phyloP scores from a whole-genome alignment of 2,888 invertebrate species.

The Uropetala carovei region DNA sequence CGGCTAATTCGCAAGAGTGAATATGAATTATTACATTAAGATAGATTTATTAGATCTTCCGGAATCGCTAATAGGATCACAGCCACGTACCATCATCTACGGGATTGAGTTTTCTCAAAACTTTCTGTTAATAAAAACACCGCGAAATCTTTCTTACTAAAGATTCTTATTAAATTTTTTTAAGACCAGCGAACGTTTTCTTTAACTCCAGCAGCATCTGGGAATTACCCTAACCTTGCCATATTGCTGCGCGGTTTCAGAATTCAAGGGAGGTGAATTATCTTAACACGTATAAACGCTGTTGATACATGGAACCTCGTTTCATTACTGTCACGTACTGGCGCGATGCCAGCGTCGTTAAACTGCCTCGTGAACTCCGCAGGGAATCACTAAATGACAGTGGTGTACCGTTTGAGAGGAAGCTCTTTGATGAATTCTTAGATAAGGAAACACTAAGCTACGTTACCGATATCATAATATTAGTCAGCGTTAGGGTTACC shows the following conservation, averaged over 20 bases:
- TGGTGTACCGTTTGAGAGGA: background rate
- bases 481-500: background rate
- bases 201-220: no score
- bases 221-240: background rate
- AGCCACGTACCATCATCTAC: no score
- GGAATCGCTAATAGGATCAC: no score
- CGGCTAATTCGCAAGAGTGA: no score
- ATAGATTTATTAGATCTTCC: no score
- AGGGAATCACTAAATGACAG: slow-evolving; percentile 5
- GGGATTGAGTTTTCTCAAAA: no score
- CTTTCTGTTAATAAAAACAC: no score
- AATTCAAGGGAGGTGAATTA: background rate
- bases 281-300: background rate
- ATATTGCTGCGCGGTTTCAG: background rate
- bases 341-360: background rate
- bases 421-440: background rate
- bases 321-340: slow-evolving; percentile 2
- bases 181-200: no score
- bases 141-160: no score
- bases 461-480: background rate
- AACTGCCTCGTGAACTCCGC: background rate
- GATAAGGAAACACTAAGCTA: background rate
- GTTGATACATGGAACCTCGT: background rate
- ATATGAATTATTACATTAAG: no score
- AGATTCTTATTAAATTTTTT: no score